phyloP scores from a whole-genome alignment of 2,888 invertebrate genomes.

The Macrophya annulata region DNA sequence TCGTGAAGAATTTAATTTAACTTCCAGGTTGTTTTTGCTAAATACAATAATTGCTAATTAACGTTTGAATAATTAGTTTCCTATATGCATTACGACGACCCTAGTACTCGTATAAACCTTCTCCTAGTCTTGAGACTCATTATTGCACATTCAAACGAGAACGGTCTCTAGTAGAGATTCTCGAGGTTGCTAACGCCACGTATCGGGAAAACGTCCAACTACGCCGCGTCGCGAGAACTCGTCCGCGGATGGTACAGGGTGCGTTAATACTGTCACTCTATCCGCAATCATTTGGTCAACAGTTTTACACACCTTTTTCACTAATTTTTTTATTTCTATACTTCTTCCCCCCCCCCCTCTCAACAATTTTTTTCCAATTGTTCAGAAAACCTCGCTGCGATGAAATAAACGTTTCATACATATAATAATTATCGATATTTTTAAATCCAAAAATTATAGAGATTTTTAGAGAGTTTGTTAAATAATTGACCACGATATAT shows the following conservation, averaged over 20 bases:
- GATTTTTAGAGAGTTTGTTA: too few relatives aligned
- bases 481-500: not conserved
- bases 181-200: constrained; percentile 72
- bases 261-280: constrained; percentile 45
- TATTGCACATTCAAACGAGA: not conserved
- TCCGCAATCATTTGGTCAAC: not conserved
- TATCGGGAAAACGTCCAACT: constrained; percentile 72
- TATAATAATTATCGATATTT: too few relatives aligned
- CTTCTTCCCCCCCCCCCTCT: too few relatives aligned
- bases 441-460: too few relatives aligned
- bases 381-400: too few relatives aligned
- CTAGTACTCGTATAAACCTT: not conserved
- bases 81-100: not conserved
- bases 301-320: not conserved
- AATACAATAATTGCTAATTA: constrained; percentile 43
- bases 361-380: too few relatives aligned
- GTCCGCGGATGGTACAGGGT: constrained; percentile 70
- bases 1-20: not conserved
- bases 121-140: not conserved
- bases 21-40: not conserved
- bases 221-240: constrained; percentile 50
- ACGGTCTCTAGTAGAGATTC: not conserved
- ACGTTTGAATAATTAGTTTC: constrained; percentile 13
- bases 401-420: too few relatives aligned
- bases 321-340: not conserved